Base-by-base conservation (phyloP, 2,888 invertebrate species). In the Stenodema calcarata region DNA sequence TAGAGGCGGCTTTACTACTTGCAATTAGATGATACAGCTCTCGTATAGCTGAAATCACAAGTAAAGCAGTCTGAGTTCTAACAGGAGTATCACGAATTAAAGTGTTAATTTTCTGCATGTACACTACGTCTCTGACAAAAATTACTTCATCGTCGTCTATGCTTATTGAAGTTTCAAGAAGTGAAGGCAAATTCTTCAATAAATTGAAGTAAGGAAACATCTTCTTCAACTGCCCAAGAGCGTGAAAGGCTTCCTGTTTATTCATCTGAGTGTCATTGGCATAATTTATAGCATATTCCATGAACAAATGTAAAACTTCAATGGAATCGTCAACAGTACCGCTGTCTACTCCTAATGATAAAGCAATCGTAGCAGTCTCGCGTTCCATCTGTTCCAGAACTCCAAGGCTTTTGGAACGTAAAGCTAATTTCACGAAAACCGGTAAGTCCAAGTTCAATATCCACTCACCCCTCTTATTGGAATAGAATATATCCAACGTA, bases 71-170 rank as follows among this genome's bases (percentile, higher is more conserved):
- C 23, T 80, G 80, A 14, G 80, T 80, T 35, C 18, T 80, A 28
- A 54, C 47, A 9, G 80, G 30, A 28, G 80, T 50, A n/a, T 80
- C 80, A n/a, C 80, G 30, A 30, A 80, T 27, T 23, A 80, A 42
- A 28, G 28, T 28, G 18, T 80, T 30, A 6, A 80, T 54, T 80
- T 54, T 80, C 23, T 16, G 12, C 80, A 80, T 54, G n/a, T 80
- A 80, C 54, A 23, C 14, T n/a, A 80, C 11, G 23, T 80, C 23
- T 0, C 18, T 28, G 4, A 80, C 80, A 50, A 0, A 7, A 50
- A 80, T 54, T 11, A 80, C 27, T 80, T 80, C 80, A 30, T 80
- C 35, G 2, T 80, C 80, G 28, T 54, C 54, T 1, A 80, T 80
- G 12, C n/a, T 16, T 6, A 80, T 27, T 4, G 54, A 23, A 27